Evolutionary conservation across 2,888 invertebrate genomes (phyloP).

Genomic region (Caenorhabditis becei): DNA sequence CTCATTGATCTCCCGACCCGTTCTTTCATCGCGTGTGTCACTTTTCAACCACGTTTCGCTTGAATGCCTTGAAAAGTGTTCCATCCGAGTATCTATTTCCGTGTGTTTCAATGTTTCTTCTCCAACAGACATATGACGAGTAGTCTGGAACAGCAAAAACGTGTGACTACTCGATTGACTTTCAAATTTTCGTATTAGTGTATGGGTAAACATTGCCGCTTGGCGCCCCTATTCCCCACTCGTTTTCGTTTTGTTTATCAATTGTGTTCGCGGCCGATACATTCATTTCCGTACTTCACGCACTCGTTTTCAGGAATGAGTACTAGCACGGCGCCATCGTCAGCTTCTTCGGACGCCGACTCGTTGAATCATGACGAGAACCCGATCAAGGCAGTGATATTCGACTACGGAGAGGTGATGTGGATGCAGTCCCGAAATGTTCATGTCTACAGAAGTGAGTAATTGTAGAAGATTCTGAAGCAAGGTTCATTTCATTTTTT

Average conservation of each 20-base stretch:
- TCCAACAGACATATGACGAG: conserved; percentile 6
- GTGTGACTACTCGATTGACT: conserved; percentile 56
- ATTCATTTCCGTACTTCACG: neutral
- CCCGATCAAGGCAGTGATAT: conserved; percentile 62
- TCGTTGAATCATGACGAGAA: conserved; percentile 56
- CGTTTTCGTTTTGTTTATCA: conserved; percentile 36
- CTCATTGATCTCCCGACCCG: conserved; percentile 21
- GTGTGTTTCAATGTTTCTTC: conserved; percentile 23
- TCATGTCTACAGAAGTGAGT: conserved; percentile 61
- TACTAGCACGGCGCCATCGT: conserved; percentile 57
- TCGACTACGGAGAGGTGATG: conserved; percentile 64
- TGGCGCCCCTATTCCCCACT: conserved; percentile 20
- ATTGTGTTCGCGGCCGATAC: conserved; percentile 22
- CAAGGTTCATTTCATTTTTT: neutral
- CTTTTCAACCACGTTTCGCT: conserved; percentile 12
- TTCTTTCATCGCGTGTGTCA: conserved; percentile 9
- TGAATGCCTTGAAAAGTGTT: conserved; percentile 4
- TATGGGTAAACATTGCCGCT: conserved; percentile 35
- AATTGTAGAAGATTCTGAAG: neutral
- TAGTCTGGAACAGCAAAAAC: conserved; percentile 30
- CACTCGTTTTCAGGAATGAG: conserved; percentile 36
- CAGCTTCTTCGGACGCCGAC: conserved; percentile 59
- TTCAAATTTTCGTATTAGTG: conserved; percentile 58
- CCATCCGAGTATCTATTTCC: conserved; percentile 7
- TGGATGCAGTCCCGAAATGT: conserved; percentile 66